Conservation (phyloP, 2,888 invertebrate genomes). For the Drosophila meridiana region DNA sequence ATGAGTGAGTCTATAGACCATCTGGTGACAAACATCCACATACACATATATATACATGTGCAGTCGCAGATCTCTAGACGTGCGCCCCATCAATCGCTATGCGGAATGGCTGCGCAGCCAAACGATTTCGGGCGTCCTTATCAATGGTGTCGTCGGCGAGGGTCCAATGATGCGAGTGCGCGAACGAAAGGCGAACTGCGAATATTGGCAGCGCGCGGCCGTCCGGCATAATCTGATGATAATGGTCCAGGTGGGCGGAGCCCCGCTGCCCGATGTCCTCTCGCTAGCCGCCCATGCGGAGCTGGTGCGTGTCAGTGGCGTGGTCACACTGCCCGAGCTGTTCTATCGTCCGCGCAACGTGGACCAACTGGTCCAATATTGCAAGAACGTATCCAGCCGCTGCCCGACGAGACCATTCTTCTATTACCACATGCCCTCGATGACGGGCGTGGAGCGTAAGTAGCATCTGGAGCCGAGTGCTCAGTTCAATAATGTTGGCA, state of each 20-base stretch:
- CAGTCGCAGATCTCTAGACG: slow-evolving; percentile 85
- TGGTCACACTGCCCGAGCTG: slow-evolving; percentile 91
- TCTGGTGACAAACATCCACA: neutral
- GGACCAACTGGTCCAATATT: slow-evolving; percentile 88
- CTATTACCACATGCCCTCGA: slow-evolving; percentile 93
- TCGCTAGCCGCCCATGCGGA: slow-evolving; percentile 89
- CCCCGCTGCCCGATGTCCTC: slow-evolving; percentile 89
- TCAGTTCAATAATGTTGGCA: neutral
- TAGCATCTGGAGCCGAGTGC: neutral
- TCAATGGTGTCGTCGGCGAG: slow-evolving; percentile 93
- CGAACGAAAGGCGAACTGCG: slow-evolving; percentile 89
- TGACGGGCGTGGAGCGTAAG: slow-evolving; percentile 90
- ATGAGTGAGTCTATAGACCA: slow-evolving; percentile 85
- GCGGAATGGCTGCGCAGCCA: slow-evolving; percentile 88
- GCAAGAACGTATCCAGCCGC: slow-evolving; percentile 88
- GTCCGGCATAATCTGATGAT: slow-evolving; percentile 87
- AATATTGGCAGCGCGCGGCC: slow-evolving; percentile 88
- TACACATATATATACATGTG: neutral
- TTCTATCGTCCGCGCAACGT: slow-evolving; percentile 90
- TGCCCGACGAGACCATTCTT: slow-evolving; percentile 92
- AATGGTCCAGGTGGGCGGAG: slow-evolving; percentile 91
- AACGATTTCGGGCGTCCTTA: slow-evolving; percentile 89
- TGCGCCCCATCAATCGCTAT: slow-evolving; percentile 87
- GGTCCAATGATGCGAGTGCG: slow-evolving; percentile 88
- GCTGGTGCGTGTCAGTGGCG: slow-evolving; percentile 87